Conservation (phyloP, 2,113 vertebrate genomes). For the Todiramphus saurophagus region DNA sequence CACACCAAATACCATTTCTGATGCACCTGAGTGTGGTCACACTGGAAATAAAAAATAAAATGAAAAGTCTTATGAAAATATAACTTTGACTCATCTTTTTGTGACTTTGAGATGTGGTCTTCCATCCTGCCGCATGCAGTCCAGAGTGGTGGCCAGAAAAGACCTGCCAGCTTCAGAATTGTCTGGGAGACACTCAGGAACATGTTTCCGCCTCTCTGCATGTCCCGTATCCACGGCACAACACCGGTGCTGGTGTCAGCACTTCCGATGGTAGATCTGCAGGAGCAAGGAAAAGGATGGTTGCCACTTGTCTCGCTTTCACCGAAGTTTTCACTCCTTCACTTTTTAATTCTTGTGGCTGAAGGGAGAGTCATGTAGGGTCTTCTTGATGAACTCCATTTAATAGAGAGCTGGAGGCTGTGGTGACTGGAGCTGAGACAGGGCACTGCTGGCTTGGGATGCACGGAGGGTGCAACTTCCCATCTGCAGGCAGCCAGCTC, state of each 20-base stretch:
- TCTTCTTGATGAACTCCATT: background rate
- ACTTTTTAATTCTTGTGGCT: background rate
- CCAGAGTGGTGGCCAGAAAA: constrained; percentile 31
- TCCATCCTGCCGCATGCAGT: background rate
- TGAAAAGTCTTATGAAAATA: constrained; percentile 46
- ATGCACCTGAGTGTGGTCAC: constrained; percentile 30
- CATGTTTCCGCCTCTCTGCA: fast-evolving
- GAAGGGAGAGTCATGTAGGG: fast-evolving
- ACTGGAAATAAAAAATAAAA: constrained; percentile 20
- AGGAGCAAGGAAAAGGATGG: background rate
- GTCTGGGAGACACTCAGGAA: background rate
- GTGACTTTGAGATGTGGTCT: background rate
- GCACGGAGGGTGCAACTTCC: fast-evolving
- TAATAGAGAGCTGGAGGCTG: background rate
- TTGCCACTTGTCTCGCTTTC: background rate
- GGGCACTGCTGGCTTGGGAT: background rate
- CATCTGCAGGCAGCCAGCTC: fast-evolving
- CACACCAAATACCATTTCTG: constrained; percentile 60
- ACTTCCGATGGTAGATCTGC: background rate
- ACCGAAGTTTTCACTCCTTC: background rate
- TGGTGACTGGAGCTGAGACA: fast-evolving
- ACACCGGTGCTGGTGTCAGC: background rate
- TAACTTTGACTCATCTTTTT: constrained; percentile 20
- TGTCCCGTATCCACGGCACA: background rate
- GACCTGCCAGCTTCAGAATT: background rate